Base-by-base conservation (phyloP, 2,797 vertebrate species). In the Psittacula echo region DNA sequence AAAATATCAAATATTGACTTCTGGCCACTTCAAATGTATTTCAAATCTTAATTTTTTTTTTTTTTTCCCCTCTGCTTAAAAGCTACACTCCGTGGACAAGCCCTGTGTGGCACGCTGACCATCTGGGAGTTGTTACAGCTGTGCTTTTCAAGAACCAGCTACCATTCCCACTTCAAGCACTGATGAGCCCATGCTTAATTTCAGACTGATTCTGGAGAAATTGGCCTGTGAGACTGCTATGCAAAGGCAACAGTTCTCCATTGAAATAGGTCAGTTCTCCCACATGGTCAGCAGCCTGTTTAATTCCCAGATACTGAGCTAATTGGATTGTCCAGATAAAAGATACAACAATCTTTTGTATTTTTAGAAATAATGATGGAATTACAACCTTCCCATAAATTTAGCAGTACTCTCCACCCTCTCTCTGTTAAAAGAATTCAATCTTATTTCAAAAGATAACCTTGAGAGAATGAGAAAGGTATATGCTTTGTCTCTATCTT, bases 241-340 rank as follows among this genome's bases (percentile, higher is more conserved):
- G 68, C 45, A 76, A 89, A 87, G 48, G n/a, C 64, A 88, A 75
- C 41, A 47, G 29, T 48, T 90, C 81, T 86, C 51, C 26, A 44
- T 1, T 85, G 77, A 93, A 90, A 90, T 45, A 71, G 76, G 62
- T 78, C 50, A 84, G 42, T 75, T 87, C 79, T 83, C 54, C 61
- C 68, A 74, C 10, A 54, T 5, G n/a, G 79, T 92, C 72, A 67
- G 47, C 45, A 90, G 51, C 8, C 74, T 87, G 51, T 50, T 87
- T 94, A 94, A 91, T 88, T 78, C 77, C 42, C 73, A 85, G 75
- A 80, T 30, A 84, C 16, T 64, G 70, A 70, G 41, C 45, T 94
- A 96, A 93, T 89, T 92, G 90, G 93, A 90, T 96, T 93, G 85
- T 72, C 61, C 77, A 88, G 94, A 87, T 83, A 85, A 26, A 77